These are phyloP conservation scores for Aphaenogaster ashmeadi DNA, from an alignment of 1,140 invertebrate genomes.

Conservation along the genomic window DNA sequence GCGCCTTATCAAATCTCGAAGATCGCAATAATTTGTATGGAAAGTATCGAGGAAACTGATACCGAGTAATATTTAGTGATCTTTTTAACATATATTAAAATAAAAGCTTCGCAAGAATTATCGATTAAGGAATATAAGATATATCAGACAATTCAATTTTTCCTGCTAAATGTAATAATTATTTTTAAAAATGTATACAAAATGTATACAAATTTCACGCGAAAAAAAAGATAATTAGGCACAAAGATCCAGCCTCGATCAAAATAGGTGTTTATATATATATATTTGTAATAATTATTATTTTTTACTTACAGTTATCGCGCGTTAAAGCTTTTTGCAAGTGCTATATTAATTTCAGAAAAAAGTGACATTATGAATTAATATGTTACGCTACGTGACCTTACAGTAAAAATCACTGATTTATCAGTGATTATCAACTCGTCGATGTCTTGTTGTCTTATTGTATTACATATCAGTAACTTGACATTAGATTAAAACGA, in stretches of 20 bases:
- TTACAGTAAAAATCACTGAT: slow-evolving; percentile 26
- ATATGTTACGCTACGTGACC: not conserved
- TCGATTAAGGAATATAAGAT: not conserved
- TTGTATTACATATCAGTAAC: slow-evolving; percentile 39
- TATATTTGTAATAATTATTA: not conserved
- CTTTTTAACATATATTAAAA: not conserved
- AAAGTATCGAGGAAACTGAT: slow-evolving; percentile 4
- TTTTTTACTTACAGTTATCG: not conserved
- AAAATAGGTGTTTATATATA: too few relatives aligned
- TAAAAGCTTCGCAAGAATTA: not conserved
- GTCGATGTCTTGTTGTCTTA: slow-evolving; percentile 6
- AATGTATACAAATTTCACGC: too few relatives aligned
- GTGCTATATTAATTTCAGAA: not conserved
- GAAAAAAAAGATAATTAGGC: too few relatives aligned
- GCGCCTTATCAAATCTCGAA: slow-evolving; percentile 41
- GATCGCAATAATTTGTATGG: not conserved
- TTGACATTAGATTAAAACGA: slow-evolving; percentile 52
- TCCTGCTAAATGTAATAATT: slow-evolving; percentile 1
- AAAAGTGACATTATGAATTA: not conserved
- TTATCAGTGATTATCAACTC: not conserved
- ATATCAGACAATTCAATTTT: not conserved
- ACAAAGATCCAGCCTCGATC: too few relatives aligned
- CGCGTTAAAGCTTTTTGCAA: not conserved
- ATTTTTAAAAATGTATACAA: not conserved
- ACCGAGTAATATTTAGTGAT: not conserved